Percentiles rank a stretch among this genome's conserved stretches.
These are phyloP conservation scores for Drosophila melanosoma DNA, from an alignment of 2,888 invertebrate species.

Conservation along the genomic window DNA sequence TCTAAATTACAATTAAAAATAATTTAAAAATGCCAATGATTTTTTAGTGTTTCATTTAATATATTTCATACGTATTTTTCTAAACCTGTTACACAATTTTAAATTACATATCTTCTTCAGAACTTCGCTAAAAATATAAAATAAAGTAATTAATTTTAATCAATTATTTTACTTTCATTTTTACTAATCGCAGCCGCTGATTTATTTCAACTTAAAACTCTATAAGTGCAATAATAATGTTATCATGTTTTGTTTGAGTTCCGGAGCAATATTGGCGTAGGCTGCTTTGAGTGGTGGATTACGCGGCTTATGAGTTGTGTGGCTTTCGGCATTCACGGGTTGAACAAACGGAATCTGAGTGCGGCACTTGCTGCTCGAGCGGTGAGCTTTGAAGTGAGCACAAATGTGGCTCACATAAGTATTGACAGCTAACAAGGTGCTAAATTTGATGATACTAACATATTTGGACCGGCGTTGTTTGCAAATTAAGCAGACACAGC, in stretches of 20 bases:
- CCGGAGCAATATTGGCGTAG: slow-evolving; percentile 30
- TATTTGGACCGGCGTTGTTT: slow-evolving; percentile 49
- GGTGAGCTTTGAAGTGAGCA: slow-evolving; percentile 65
- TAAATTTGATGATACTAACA: slow-evolving; percentile 67
- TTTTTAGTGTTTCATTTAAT: too few relatives aligned
- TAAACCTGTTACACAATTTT: too few relatives aligned
- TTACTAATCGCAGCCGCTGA: neutral
- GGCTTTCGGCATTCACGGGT: slow-evolving; percentile 42
- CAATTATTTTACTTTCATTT: neutral
- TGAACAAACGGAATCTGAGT: slow-evolving; percentile 51
- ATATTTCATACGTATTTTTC: too few relatives aligned
- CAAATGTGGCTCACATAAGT: slow-evolving; percentile 56
- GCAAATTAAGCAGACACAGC: slow-evolving; percentile 46
- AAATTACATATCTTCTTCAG: too few relatives aligned
- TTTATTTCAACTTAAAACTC: slow-evolving; percentile 17
- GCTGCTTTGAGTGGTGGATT: slow-evolving; percentile 39
- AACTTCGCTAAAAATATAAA: too few relatives aligned
- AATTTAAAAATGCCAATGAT: too few relatives aligned
- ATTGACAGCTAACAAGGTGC: slow-evolving; percentile 74
- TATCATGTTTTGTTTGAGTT: neutral
- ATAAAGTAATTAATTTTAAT: too few relatives aligned
- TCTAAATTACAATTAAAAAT: neutral
- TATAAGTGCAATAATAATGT: slow-evolving; percentile 31
- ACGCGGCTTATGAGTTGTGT: slow-evolving; percentile 68
- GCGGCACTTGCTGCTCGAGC: slow-evolving; percentile 63